A percentile compares a stretch with the other conserved stretches of the same genome.
phyloP scores from a whole-genome alignment of 2,797 vertebrate genomes.

The Vultur gryphus region DNA sequence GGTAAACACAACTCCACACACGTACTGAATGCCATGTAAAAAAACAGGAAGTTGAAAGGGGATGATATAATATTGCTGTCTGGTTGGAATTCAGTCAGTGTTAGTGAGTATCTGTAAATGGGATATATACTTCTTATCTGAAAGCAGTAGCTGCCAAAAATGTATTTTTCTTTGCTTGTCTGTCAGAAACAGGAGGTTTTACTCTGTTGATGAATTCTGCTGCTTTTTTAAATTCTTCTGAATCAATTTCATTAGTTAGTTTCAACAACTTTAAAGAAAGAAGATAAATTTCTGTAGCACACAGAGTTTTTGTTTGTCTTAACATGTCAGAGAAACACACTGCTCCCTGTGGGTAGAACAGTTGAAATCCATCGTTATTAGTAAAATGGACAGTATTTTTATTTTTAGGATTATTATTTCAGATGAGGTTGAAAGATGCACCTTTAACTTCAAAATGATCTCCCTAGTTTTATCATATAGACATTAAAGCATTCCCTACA shows the following conservation, averaged over 20 bases:
- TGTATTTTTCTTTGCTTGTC: background rate
- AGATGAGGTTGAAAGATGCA: background rate
- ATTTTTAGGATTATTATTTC: background rate
- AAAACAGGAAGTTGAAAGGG: background rate
- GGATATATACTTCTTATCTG: background rate
- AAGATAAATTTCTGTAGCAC: background rate
- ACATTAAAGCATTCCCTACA: background rate
- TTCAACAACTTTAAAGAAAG: background rate
- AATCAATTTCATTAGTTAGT: background rate
- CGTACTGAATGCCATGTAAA: background rate
- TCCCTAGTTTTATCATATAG: background rate
- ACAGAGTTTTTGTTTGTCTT: background rate
- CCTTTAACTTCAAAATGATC: background rate
- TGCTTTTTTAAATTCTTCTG: background rate
- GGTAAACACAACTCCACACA: background rate
- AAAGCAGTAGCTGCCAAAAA: background rate
- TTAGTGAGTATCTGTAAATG: background rate
- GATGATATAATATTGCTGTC: background rate
- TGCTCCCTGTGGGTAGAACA: background rate
- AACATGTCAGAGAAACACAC: background rate
- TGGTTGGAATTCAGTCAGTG: background rate
- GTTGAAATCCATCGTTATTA: background rate
- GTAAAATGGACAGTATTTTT: background rate
- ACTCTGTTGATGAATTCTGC: background rate
- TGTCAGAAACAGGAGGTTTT: background rate